Evolutionary conservation across 2,113 vertebrate species (phyloP).

Genomic region (Catharus minimus): DNA sequence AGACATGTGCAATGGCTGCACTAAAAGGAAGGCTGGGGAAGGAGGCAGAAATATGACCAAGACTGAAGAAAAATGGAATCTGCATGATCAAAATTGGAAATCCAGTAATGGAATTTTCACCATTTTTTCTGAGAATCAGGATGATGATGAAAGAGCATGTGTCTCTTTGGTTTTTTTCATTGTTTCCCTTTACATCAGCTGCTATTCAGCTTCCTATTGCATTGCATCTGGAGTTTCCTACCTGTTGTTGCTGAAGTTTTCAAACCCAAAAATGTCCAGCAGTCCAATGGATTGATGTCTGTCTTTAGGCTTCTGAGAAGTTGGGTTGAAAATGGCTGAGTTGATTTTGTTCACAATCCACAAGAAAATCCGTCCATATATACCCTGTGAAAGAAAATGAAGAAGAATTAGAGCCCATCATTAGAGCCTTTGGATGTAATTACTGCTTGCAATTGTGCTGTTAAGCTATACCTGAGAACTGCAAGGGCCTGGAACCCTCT

Average conservation of each 20-base stretch:
- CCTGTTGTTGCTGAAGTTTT: conserved; percentile 97
- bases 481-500: background rate
- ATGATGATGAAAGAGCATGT: background rate
- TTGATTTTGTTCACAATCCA: conserved; percentile 97
- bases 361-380: conserved; percentile 91
- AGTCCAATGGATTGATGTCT: conserved; percentile 83
- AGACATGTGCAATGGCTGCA: background rate
- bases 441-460: background rate
- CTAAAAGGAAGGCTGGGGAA: background rate
- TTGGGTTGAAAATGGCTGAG: conserved; percentile 78
- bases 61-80: background rate
- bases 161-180: background rate
- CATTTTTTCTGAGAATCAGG: background rate
- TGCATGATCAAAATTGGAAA: background rate
- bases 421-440: background rate
- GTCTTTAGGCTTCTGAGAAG: conserved; percentile 69
- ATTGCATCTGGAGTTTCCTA: conserved; percentile 38
- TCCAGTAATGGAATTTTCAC: background rate
- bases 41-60: background rate
- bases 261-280: conserved; percentile 98
- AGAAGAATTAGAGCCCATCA: background rate
- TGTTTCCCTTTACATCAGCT: background rate
- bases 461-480: background rate
- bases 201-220: background rate
- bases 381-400: conserved; percentile 76